Conservation (phyloP, 2,888 invertebrate species). For the Suillia variegata region DNA sequence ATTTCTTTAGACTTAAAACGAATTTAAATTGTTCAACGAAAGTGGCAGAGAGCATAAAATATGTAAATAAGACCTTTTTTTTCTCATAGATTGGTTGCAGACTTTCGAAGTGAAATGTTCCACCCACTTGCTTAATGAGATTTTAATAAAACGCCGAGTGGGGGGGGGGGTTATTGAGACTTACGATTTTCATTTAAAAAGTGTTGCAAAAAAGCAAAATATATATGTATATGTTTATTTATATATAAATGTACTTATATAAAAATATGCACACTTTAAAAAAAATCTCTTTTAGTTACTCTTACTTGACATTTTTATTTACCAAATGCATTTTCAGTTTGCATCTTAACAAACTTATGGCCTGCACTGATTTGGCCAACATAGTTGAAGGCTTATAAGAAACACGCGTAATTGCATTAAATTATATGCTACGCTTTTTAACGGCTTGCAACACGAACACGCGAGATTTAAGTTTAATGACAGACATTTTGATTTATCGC, state of each 20-base stretch:
- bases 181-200: background rate
- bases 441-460: slow-evolving; percentile 33
- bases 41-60: slow-evolving; percentile 1
- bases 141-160: slow-evolving; percentile 33
- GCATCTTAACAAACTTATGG: no score
- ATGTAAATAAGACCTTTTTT: slow-evolving; percentile 28
- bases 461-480: slow-evolving; percentile 34
- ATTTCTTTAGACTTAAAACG: slow-evolving; percentile 6
- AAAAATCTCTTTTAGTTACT: no score
- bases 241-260: no score
- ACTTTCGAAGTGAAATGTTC: slow-evolving; percentile 21
- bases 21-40: slow-evolving; percentile 8
- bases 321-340: no score
- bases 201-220: background rate
- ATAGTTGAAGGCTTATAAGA: background rate
- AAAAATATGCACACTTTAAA: no score
- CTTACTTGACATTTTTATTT: no score
- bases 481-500: slow-evolving; percentile 28
- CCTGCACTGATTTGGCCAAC: no score
- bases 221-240: no score
- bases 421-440: slow-evolving; percentile 32
- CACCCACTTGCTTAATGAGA: slow-evolving; percentile 30
- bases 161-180: slow-evolving; percentile 11
- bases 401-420: slow-evolving; percentile 29
- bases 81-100: slow-evolving; percentile 22